Evolutionary conservation across 2,888 invertebrate genomes (phyloP).

Genomic region (Hydrotaea diabolus): DNA sequence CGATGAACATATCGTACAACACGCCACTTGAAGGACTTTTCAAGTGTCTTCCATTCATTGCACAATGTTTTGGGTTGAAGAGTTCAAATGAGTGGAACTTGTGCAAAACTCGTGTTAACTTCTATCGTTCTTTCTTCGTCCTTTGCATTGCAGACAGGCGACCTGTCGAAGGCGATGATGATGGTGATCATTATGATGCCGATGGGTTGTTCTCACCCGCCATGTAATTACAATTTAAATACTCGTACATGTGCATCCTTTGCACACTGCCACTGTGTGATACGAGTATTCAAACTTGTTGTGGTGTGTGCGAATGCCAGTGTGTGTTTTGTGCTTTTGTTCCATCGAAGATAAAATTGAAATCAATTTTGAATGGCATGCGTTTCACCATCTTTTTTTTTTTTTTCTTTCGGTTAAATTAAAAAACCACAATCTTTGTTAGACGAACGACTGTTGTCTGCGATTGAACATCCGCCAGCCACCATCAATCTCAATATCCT

Average conservation of each 20-base stretch:
- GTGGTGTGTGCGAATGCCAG: neutral
- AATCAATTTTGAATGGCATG: slow-evolving; percentile 24
- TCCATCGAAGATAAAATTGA: neutral
- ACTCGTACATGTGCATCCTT: neutral
- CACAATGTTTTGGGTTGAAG: slow-evolving; percentile 34
- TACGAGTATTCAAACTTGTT: neutral
- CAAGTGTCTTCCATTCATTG: slow-evolving; percentile 48
- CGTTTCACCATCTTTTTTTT: neutral
- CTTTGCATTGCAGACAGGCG: neutral
- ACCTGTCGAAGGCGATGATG: neutral
- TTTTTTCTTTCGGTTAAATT: neutral
- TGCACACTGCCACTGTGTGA: neutral
- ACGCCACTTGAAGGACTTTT: slow-evolving; percentile 38
- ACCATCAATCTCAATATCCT: too few species aligned
- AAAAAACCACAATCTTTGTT: slow-evolving; percentile 4
- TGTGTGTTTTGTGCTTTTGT: neutral
- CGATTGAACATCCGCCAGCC: too few species aligned
- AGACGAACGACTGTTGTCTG: neutral
- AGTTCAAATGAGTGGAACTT: slow-evolving; percentile 28
- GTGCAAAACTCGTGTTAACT: slow-evolving; percentile 21
- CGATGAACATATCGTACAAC: slow-evolving; percentile 18
- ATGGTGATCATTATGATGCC: neutral
- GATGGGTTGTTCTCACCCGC: slow-evolving; percentile 1
- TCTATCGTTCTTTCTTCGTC: neutral
- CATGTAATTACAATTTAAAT: slow-evolving; percentile 36